phyloP scores from a whole-genome alignment of 2,888 invertebrate genomes.

The Dioctria linearis region DNA sequence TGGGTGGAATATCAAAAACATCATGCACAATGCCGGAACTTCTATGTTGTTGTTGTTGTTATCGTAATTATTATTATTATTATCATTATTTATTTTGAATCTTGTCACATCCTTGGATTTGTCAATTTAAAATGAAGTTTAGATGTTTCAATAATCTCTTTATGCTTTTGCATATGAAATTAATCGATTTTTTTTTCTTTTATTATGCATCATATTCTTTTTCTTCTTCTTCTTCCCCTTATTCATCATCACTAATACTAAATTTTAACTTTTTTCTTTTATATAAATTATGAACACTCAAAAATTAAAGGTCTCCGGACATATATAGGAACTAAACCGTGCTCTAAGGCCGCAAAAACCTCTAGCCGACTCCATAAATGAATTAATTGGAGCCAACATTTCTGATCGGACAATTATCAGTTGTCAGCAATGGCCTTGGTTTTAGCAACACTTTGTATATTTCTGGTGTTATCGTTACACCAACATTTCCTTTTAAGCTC shows the following conservation, averaged over 20 bases:
- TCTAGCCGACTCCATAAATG: constrained; percentile 17
- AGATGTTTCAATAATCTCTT: background rate
- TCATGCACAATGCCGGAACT: background rate
- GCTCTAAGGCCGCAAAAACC: constrained; percentile 62
- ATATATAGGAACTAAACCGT: constrained; percentile 70
- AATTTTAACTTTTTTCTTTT: constrained; percentile 47
- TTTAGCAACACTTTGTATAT: constrained; percentile 82
- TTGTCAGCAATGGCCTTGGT: constrained; percentile 72
- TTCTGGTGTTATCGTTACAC: constrained; percentile 88
- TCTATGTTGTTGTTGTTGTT: too few species aligned
- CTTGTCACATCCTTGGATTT: background rate
- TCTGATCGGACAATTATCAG: constrained; percentile 70
- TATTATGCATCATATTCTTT: too few species aligned
- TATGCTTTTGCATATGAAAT: background rate
- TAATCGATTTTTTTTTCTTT: too few species aligned
- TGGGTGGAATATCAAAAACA: constrained; percentile 60
- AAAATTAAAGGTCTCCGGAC: constrained; percentile 35
- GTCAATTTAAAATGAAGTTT: background rate
- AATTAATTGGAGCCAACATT: constrained; percentile 72
- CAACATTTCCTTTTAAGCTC: constrained; percentile 85
- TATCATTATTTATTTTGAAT: too few species aligned
- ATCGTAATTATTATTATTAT: too few species aligned
- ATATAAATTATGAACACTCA: constrained; percentile 59
- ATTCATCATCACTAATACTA: too few species aligned
- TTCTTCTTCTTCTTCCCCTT: too few species aligned